Evolutionary conservation across 2,797 vertebrate genomes (phyloP).

Genomic region (Lepilemur ruficaudatus): DNA sequence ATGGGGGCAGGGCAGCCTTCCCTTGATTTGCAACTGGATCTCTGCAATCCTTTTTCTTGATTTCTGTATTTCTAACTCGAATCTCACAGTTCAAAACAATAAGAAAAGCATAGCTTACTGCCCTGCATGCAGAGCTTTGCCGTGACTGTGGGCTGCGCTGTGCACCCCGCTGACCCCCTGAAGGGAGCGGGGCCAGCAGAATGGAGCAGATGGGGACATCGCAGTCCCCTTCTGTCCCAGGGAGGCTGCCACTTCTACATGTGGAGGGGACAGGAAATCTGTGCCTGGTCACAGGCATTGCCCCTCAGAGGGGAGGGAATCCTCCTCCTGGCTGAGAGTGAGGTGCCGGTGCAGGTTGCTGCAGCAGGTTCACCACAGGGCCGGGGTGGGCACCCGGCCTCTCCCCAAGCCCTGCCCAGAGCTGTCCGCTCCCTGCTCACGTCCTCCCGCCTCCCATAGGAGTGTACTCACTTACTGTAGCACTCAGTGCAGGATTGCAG

Average conservation of each 20-base stretch:
- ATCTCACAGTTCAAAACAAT: neutral
- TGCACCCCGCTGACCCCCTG: neutral
- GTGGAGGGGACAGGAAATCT: neutral
- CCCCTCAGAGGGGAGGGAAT: neutral
- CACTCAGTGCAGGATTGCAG: accelerated
- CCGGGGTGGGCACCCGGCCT: neutral
- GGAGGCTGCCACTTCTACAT: accelerated
- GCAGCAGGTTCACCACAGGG: neutral
- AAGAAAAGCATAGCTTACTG: neutral
- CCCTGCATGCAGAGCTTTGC: too few species aligned
- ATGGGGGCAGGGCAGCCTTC: accelerated
- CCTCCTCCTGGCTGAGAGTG: accelerated
- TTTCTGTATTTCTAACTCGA: neutral
- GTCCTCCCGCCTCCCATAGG: accelerated
- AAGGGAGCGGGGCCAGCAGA: accelerated
- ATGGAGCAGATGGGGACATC: accelerated
- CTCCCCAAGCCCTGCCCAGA: neutral
- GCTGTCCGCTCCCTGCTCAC: neutral
- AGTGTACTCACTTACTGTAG: too few species aligned
- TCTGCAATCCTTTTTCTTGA: neutral
- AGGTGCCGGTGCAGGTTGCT: neutral
- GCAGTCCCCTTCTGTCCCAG: accelerated
- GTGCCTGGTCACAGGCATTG: neutral
- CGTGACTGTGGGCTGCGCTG: accelerated
- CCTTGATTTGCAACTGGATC: accelerated